Evolutionary conservation across 2,797 vertebrate genomes (phyloP).

Genomic region (Gymnocypris eckloni): DNA sequence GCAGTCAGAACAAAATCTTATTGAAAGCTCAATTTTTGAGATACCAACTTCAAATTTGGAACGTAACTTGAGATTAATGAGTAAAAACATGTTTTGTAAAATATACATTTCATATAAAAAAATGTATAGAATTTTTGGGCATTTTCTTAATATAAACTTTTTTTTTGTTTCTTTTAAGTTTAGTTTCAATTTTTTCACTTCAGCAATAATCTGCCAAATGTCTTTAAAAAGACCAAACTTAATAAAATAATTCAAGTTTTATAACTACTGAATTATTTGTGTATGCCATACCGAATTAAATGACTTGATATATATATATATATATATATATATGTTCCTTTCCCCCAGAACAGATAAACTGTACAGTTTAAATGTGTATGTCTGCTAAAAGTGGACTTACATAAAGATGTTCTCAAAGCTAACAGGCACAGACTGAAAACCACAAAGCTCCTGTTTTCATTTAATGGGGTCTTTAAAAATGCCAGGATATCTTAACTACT

Average conservation of each 20-base stretch:
- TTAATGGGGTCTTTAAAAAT: constrained; percentile 26
- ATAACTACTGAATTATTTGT: not conserved
- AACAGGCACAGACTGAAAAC: not conserved
- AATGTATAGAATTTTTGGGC: no score
- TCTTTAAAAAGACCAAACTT: no score
- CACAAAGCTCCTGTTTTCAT: constrained; percentile 11
- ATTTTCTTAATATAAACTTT: no score
- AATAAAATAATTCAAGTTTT: no score
- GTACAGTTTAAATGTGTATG: not conserved
- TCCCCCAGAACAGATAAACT: not conserved
- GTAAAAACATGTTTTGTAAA: no score
- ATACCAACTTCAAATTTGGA: no score
- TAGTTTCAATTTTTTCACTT: no score
- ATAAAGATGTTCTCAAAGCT: not conserved
- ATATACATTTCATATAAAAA: no score
- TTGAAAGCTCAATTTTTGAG: not conserved
- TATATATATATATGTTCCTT: not conserved
- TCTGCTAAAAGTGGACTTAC: not conserved
- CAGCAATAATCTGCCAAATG: no score
- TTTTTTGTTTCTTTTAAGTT: no score
- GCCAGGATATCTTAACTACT: constrained; percentile 29
- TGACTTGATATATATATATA: not conserved
- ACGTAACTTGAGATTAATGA: no score
- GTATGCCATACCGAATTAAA: not conserved
- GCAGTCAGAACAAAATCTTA: not conserved